phyloP scores from a whole-genome alignment of 2,797 vertebrate genomes.

The Sebastes taczanowskii region DNA sequence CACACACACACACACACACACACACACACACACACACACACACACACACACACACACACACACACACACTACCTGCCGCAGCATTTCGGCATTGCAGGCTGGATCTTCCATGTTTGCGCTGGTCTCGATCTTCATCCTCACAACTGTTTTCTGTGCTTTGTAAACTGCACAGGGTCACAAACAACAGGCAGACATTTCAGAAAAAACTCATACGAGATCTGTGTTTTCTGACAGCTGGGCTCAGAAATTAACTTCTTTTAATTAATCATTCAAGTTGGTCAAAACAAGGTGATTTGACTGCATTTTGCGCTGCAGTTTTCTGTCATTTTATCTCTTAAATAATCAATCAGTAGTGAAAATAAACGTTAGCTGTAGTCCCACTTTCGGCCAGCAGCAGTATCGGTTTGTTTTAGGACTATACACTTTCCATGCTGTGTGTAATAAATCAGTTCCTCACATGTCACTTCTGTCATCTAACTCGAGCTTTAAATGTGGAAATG shows the following conservation, averaged over 20 bases:
- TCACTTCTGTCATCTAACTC: background rate
- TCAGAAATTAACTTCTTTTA: no score
- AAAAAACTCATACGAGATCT: background rate
- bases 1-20: background rate
- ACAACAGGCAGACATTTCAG: background rate
- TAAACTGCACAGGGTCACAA: background rate
- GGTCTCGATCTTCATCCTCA: slow-evolving; percentile 20
- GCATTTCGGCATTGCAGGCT: background rate
- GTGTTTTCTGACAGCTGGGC: background rate
- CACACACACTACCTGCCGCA: slow-evolving; percentile 11
- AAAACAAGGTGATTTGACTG: no score
- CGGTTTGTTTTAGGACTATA: background rate
- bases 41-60: background rate
- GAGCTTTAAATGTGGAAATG: background rate
- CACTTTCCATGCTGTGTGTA: background rate
- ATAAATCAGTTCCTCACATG: background rate
- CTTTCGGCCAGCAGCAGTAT: background rate
- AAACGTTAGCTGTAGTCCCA: background rate
- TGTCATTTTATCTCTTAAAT: background rate
- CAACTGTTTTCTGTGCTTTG: background rate
- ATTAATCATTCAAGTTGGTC: no score
- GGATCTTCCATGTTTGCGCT: slow-evolving; percentile 6
- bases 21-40: background rate
- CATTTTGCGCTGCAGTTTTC: no score
- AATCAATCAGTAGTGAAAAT: background rate